A percentile compares a stretch with the other conserved stretches of the same genome.
Evolutionary conservation across 2,113 vertebrate species (phyloP).

Genomic region (Galemys pyrenaicus): DNA sequence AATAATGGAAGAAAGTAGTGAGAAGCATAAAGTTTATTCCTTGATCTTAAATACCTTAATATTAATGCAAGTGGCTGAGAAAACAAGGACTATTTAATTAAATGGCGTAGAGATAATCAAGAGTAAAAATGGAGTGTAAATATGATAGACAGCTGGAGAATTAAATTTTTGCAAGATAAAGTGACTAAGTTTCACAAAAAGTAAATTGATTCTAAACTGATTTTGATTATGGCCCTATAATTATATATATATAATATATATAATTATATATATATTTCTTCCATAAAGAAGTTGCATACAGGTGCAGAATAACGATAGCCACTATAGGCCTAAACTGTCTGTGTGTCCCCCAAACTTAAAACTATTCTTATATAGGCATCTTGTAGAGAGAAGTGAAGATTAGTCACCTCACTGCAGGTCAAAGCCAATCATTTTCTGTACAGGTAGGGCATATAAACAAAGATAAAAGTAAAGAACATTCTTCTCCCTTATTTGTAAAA

Average conservation of each 20-base stretch:
- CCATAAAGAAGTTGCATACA: background rate
- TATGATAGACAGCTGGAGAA: background rate
- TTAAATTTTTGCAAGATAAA: constrained; percentile 32
- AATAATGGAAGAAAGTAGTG: too few species aligned
- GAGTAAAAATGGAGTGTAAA: background rate
- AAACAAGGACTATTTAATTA: constrained; percentile 25
- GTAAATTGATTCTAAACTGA: background rate
- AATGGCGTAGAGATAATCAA: background rate
- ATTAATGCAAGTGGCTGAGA: background rate
- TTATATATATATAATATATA: background rate
- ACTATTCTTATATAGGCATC: too few species aligned
- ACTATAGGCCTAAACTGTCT: too few species aligned
- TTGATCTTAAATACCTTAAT: background rate
- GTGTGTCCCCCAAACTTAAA: too few species aligned
- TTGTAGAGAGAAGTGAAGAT: too few species aligned
- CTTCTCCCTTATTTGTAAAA: background rate
- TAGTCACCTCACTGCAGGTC: too few species aligned
- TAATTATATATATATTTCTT: background rate
- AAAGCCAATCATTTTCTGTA: background rate
- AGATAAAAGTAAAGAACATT: background rate
- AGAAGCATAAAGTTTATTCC: background rate
- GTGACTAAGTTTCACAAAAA: constrained; percentile 4
- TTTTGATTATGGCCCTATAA: background rate
- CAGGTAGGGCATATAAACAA: background rate
- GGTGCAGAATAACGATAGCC: too few species aligned